Evolutionary conservation across 37 sponge, comb jelly and placozoan genomes (phyloP).

Genomic region (Aphrocallistes beatrix): DNA sequence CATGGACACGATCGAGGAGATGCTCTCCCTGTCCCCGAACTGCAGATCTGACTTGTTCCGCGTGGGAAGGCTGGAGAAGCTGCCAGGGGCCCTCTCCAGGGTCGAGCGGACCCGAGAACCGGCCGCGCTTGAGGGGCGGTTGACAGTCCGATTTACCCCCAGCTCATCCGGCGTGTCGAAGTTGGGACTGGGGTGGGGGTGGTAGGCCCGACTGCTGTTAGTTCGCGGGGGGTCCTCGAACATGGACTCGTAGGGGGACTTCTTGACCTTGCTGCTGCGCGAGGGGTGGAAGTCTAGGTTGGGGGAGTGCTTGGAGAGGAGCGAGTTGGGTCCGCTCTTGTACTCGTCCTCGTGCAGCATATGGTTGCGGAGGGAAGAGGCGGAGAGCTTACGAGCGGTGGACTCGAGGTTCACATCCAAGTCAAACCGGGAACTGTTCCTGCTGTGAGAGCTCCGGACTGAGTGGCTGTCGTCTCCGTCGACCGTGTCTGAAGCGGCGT

Average conservation of each 20-base stretch:
- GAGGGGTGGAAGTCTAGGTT: not conserved
- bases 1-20: not conserved
- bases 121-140: not conserved
- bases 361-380: too few relatives aligned
- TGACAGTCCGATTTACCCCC: too few relatives aligned
- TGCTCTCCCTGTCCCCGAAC: not conserved
- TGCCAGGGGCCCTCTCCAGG: not conserved
- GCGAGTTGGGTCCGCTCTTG: not conserved
- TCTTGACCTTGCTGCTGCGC: not conserved
- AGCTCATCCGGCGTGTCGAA: not conserved
- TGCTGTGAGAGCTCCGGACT: not conserved
- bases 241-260: not conserved
- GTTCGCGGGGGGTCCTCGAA: too few relatives aligned
- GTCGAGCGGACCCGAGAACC: not conserved
- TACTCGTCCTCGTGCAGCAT: not conserved
- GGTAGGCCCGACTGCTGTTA: too few relatives aligned
- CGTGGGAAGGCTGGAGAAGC: too few relatives aligned
- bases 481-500: not conserved
- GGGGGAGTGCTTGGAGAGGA: not conserved
- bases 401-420: not conserved
- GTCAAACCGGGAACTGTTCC: not conserved
- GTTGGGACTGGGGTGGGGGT: too few relatives aligned
- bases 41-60: constrained; percentile 8
- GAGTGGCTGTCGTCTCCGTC: not conserved
- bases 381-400: not conserved